Evolutionary conservation across 2,888 invertebrate species (phyloP).

Genomic region (Drosophila eohydei): DNA sequence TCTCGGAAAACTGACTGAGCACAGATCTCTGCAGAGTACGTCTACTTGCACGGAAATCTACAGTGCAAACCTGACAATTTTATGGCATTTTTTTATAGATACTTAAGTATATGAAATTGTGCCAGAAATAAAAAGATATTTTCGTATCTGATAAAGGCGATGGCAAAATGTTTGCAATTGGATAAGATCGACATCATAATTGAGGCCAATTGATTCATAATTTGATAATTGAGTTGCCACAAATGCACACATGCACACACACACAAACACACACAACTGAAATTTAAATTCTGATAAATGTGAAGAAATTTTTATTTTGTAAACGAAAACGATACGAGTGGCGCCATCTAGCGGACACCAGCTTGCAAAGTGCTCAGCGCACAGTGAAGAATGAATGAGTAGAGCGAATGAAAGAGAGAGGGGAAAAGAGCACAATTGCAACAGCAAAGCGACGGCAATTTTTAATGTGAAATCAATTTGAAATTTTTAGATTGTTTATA

Average conservation of each 20-base stretch:
- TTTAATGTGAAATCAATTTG: slow-evolving; percentile 20
- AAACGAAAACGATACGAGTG: slow-evolving; percentile 41
- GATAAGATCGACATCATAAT: slow-evolving; percentile 24
- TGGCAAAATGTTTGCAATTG: slow-evolving; percentile 11
- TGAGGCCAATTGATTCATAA: slow-evolving; percentile 46
- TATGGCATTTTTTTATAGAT: background rate
- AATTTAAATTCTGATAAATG: background rate
- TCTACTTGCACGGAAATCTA: slow-evolving; percentile 42
- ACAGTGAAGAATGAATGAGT: background rate
- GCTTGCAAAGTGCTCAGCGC: slow-evolving; percentile 32
- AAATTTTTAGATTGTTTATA: slow-evolving; percentile 23
- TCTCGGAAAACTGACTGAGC: slow-evolving; percentile 33
- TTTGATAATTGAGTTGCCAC: slow-evolving; percentile 35
- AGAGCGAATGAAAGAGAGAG: background rate
- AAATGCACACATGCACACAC: slow-evolving; percentile 1
- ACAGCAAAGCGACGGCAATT: slow-evolving; percentile 13
- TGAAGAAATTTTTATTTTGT: slow-evolving; percentile 3
- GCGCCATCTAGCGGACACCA: slow-evolving; percentile 55
- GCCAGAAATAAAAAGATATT: slow-evolving; percentile 12
- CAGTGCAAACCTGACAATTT: background rate
- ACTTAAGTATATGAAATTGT: slow-evolving; percentile 3
- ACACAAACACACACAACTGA: background rate
- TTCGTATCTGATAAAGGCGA: slow-evolving; percentile 5
- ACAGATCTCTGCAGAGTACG: background rate
- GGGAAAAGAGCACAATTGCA: background rate